phyloP scores from a whole-genome alignment of 2,888 invertebrate species.

The Agrotis segetum region DNA sequence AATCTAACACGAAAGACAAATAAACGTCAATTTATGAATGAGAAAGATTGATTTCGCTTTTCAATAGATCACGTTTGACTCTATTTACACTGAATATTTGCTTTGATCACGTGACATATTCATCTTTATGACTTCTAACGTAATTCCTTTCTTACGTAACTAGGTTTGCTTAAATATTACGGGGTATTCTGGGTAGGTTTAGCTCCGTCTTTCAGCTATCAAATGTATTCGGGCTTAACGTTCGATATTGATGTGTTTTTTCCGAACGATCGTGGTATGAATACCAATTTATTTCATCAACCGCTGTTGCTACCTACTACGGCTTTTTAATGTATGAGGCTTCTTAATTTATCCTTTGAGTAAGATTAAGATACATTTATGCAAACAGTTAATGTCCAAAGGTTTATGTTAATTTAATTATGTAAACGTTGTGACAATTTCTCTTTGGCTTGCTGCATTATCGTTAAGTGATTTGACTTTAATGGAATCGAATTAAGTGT shows the following conservation, averaged over 20 bases:
- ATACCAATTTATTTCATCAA: conserved; percentile 44
- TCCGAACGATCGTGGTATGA: conserved; percentile 40
- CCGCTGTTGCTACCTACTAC: conserved; percentile 6
- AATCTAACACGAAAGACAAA: conserved; percentile 43
- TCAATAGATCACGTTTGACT: conserved; percentile 40
- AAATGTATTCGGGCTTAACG: conserved; percentile 33
- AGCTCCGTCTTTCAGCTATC: conserved; percentile 18
- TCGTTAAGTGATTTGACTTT: conserved; percentile 34
- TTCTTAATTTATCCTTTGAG: conserved; percentile 15
- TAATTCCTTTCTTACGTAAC: conserved; percentile 20
- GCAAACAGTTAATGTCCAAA: conserved; percentile 39
- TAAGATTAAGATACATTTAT: conserved; percentile 45
- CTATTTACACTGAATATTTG: conserved; percentile 26
- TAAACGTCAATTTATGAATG: conserved; percentile 41
- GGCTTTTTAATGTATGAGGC: conserved; percentile 41
- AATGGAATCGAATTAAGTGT: conserved; percentile 39
- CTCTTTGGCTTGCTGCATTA: conserved; percentile 32
- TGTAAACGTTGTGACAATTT: conserved; percentile 42
- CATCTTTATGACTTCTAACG: conserved; percentile 18
- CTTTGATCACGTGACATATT: conserved; percentile 36
- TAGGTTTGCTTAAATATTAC: conserved; percentile 25
- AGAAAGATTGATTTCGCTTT: conserved; percentile 45
- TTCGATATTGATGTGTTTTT: conserved; percentile 50
- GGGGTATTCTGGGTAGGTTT: conserved; percentile 1
- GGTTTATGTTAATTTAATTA: conserved; percentile 46